A percentile compares a stretch with the other conserved stretches of the same genome.
These are phyloP conservation scores for Tetraodon nigroviridis DNA, from an alignment of 2,113 vertebrate species.

Conservation along the genomic window DNA sequence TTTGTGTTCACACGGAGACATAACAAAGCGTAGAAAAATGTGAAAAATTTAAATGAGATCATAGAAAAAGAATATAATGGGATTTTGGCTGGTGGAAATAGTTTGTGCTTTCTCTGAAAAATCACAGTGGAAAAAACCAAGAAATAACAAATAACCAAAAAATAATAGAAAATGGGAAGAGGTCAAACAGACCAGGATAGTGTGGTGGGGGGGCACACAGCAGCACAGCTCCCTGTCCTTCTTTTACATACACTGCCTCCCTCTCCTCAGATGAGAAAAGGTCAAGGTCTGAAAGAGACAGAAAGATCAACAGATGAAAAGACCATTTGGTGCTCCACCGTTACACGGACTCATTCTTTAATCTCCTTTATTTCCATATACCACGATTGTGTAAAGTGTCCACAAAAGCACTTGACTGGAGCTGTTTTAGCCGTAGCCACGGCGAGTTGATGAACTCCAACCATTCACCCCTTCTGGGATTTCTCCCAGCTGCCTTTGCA, in stretches of 20 bases:
- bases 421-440: too few relatives aligned
- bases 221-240: slow-evolving; percentile 89
- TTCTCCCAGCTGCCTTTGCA: slow-evolving; percentile 22
- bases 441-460: too few relatives aligned
- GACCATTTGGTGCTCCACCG: not conserved
- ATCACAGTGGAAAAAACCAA: not conserved
- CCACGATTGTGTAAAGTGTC: too few relatives aligned
- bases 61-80: not conserved
- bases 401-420: too few relatives aligned
- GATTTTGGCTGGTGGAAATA: slow-evolving; percentile 1
- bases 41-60: not conserved
- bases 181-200: slow-evolving; percentile 80
- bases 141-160: not conserved
- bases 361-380: not conserved
- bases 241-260: slow-evolving; percentile 82
- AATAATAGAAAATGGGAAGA: not conserved
- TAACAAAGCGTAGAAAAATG: not conserved
- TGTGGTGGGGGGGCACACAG: slow-evolving; percentile 90
- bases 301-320: not conserved
- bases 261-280: slow-evolving; percentile 91
- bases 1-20: slow-evolving; percentile 35
- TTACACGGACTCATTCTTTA: not conserved
- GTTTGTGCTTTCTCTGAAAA: not conserved
- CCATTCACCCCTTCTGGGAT: slow-evolving; percentile 22
- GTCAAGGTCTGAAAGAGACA: slow-evolving; percentile 81